These are phyloP conservation scores for Amblyopsis hoosieri DNA, from an alignment of 2,797 vertebrate genomes.

Conservation along the genomic window DNA sequence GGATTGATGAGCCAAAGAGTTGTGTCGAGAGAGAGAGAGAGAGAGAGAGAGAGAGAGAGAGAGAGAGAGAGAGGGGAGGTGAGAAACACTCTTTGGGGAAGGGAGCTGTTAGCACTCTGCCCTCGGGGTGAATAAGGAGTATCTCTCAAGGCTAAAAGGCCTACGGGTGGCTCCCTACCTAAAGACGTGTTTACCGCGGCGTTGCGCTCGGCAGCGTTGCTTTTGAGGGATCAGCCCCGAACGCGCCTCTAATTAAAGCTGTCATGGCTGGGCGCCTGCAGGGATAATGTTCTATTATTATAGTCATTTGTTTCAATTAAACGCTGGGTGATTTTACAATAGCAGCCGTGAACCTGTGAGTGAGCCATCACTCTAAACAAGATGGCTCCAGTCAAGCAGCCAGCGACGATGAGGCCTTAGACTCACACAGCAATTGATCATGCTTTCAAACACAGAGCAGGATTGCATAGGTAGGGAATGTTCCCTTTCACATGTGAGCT, in stretches of 20 bases:
- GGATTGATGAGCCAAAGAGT: constrained; percentile 67
- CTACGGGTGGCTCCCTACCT: constrained; percentile 60
- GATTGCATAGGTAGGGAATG: background rate
- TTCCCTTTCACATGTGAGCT: background rate
- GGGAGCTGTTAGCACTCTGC: constrained; percentile 76
- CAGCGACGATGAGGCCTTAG: constrained; percentile 36
- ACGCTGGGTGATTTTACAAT: constrained; percentile 99
- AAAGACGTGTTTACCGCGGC: constrained; percentile 76
- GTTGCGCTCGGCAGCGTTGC: constrained; percentile 66
- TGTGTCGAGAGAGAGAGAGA: constrained; percentile 57
- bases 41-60: constrained; percentile 18
- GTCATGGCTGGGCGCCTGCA: constrained; percentile 93
- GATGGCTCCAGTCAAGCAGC: constrained; percentile 87
- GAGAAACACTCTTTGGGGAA: constrained; percentile 61
- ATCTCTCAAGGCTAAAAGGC: constrained; percentile 65
- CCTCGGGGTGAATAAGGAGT: constrained; percentile 77
- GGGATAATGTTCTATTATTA: constrained; percentile 99
- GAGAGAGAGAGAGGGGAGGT: constrained; percentile 26
- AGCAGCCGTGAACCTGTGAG: constrained; percentile 97
- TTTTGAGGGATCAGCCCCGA: constrained; percentile 96
- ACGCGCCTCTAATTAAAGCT: constrained; percentile 99
- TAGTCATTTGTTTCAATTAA: constrained; percentile 99
- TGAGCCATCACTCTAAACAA: constrained; percentile 96
- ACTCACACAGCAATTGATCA: constrained; percentile 41
- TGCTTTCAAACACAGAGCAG: constrained; percentile 26